Evolutionary conservation across 2,113 vertebrate genomes (phyloP).

Genomic region (Sterrhoptilus dennistouni): DNA sequence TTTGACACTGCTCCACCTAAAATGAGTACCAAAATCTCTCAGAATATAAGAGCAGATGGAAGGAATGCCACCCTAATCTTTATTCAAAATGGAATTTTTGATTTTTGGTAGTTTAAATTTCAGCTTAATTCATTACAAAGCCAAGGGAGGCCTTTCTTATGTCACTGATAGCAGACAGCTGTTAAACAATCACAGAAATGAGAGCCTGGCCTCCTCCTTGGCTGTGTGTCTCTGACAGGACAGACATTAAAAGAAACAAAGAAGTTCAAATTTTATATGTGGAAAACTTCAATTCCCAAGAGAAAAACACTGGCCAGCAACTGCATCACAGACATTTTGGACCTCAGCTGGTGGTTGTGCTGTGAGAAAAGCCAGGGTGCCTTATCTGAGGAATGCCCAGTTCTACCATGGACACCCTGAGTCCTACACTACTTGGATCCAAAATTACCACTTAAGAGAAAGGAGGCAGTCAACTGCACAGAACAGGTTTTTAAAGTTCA

Average conservation of each 20-base stretch:
- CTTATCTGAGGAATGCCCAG: fast-evolving
- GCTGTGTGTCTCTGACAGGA: background rate
- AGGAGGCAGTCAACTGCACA: background rate
- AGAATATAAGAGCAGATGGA: background rate
- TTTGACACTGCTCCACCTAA: background rate
- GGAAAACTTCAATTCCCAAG: background rate
- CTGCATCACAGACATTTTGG: background rate
- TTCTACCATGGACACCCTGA: background rate
- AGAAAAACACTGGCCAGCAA: background rate
- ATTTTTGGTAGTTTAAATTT: background rate
- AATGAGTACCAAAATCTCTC: background rate
- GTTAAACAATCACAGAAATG: background rate
- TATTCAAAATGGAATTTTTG: background rate
- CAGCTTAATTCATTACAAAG: background rate
- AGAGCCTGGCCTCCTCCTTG: background rate
- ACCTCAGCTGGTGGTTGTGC: background rate
- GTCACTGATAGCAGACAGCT: background rate
- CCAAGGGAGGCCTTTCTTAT: background rate
- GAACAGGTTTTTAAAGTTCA: background rate
- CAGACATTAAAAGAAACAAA: fast-evolving
- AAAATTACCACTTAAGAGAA: background rate
- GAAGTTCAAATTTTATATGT: background rate
- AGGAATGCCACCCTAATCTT: background rate
- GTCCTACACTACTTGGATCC: too few species aligned
- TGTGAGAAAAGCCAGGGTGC: background rate